A percentile compares a stretch with the other conserved stretches of the same genome.
phyloP scores from a whole-genome alignment of 2,888 invertebrate species.

The Coecobrya sp. region DNA sequence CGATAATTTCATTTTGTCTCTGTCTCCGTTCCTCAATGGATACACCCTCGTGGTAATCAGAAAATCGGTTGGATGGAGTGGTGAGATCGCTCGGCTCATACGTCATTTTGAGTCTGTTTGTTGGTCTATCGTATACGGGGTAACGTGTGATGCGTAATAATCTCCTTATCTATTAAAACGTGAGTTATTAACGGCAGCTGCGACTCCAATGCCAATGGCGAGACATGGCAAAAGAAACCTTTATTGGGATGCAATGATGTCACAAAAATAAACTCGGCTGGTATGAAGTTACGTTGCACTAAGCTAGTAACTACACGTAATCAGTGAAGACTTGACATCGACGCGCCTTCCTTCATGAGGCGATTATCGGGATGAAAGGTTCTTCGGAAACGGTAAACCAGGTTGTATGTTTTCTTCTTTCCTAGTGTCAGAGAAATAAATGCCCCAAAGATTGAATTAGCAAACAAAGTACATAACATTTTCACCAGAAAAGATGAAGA shows the following conservation, averaged over 20 bases:
- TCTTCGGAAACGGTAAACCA: neutral
- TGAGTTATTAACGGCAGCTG: neutral
- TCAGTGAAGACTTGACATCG: neutral
- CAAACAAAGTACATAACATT: constrained; percentile 14
- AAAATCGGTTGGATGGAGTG: constrained; percentile 30
- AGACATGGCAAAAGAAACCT: neutral
- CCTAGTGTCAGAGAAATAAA: neutral
- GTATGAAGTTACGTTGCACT: neutral
- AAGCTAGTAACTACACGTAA: neutral
- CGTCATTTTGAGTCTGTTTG: constrained; percentile 61
- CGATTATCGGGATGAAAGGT: neutral
- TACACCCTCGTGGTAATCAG: neutral
- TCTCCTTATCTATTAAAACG: neutral
- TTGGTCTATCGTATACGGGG: neutral
- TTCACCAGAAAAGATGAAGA: neutral
- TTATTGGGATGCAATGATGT: neutral
- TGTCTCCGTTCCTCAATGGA: constrained; percentile 28
- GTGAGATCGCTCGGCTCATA: constrained; percentile 41
- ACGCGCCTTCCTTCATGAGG: neutral
- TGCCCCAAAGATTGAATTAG: constrained; percentile 49
- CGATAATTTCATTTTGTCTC: constrained; percentile 24
- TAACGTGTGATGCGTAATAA: neutral
- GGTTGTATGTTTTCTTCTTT: neutral
- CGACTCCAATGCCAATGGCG: neutral
- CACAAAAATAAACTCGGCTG: neutral